Base-by-base conservation (phyloP, 2,888 invertebrate genomes). In the Ethmia dodecea region DNA sequence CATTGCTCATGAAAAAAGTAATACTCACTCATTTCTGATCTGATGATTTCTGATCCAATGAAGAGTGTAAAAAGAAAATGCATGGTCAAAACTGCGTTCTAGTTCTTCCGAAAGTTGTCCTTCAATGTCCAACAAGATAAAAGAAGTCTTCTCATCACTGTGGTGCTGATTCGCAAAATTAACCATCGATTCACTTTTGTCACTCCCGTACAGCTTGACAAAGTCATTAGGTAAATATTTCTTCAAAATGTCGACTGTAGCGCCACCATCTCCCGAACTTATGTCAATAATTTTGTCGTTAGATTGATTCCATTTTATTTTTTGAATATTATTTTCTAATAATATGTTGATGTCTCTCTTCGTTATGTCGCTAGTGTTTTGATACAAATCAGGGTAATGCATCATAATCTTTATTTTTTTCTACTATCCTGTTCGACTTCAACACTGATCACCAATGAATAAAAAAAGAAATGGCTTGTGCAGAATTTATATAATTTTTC, bases 11-110 rank as follows among this genome's bases (percentile, higher is more conserved):
- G n/a, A n/a, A n/a, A n/a, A n/a, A n/a, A n/a, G n/a, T n/a, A n/a
- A n/a, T n/a, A n/a, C n/a, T n/a, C n/a, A n/a, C n/a, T n/a, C n/a
- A n/a, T n/a, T n/a, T n/a, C n/a, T n/a, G n/a, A n/a, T n/a, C n/a
- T n/a, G n/a, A n/a, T 92, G 91, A 57, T 93, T 88, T 47, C 89
- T 88, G 18, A 94, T 89, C 94, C 94, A 94, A 55, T 94, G 94
- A 3, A 95, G 76, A 41, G 93, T 90, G 62, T 93, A 94, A 61
- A 94, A 94, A 0, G 94, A 94, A 33, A 93, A 89, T 0, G 89
- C 88, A 56, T 93, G 92, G 56, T 91, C 88, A 54, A 92, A 94
- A 14, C 70, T 58, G 33, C 73, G 81, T 10, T 70, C 54, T 28
- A 88, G 53, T 13, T 88, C 71, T 1, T 66, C 60, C 0, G 89